Base-by-base conservation (phyloP, 2,797 vertebrate genomes). In the Acipenser oxyrinchus region DNA sequence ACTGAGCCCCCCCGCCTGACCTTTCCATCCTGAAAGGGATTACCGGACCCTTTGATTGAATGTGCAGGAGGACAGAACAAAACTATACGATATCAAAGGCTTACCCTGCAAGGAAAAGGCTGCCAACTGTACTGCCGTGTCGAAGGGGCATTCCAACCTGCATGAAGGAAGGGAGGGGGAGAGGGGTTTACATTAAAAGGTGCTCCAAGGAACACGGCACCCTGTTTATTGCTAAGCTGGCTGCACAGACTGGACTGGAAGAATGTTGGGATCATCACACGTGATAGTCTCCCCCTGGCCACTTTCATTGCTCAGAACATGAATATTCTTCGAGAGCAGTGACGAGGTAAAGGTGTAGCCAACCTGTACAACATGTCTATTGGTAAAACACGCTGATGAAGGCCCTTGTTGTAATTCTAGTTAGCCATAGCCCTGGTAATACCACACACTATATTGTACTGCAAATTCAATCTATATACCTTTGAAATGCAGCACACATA, bases 101-200 rank as follows among this genome's bases (percentile, higher is more conserved):
- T 89, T 84, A 98, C 97, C 95, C 80, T 99, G 97, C 70, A 99
- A 77, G 3, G 91, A 93, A 70, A 96, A 97, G 72, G 93, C 92
- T 63, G 94, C 93, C 86, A 99, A 67, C 74, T 99, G 94, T 79
- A 99, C 92, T 0, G 92, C 90, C 7, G 90, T 96, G 51, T 96
- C 94, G 79, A 97, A 96, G 1, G 94, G 89, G 81, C 97, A 99
- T 66, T 97, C 94, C 73, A 99, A 83, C 73, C 96, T 99, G 78
- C 66, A 78, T 71, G 13, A 37, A 37, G 37, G 37, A 37, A 37
- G 37, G 37, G 37, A 37, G 37, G 37, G 37, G 37, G 37, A 12
- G 8, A 51, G 51, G 0, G 53, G 11, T 65, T 65, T 49, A 65
- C 13, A 37, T 37, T 37, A 37, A 4, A n/a, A 10, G n/a, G 53